Base-by-base conservation (phyloP, 2,113 vertebrate genomes). In the Rousettus leschenaultii region DNA sequence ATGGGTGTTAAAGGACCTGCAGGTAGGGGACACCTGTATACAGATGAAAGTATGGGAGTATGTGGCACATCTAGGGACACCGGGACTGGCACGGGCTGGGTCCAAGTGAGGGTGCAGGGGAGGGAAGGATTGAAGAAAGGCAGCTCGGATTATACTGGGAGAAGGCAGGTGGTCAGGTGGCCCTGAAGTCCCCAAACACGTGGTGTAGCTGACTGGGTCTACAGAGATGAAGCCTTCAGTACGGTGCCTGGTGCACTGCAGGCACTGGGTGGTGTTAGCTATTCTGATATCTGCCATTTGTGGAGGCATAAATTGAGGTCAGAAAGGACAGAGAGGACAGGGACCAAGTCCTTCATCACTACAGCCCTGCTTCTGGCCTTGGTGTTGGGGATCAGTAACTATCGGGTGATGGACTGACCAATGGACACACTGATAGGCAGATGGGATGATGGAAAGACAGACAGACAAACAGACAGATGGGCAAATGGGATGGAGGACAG, bases 241-340 rank as follows among this genome's bases (percentile, higher is more conserved):
- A 4, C 1, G 0, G 28, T 18, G 18, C 70, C 1, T 45, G 55
- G 75, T 7, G 28, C 7, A 4, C 5, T 13, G 24, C 1, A 16
- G 40, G 19, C 53, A 24, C 35, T 43, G 14, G 15, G 7, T 6
- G 9, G 3, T 33, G 9, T 9, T 48, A 55, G 13, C 48, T 65
- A 1, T n/a, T 70, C 73, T 63, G 4, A 24, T 11, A 15, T 33
- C 63, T 2, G 18, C 45, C 22, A 11, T 16, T 77, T n/a, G 57
- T 11, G 40, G 16, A 26, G 19, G 15, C 48, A 38, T 40, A n/a
- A 7, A 43, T 19, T 28, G 55, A 48, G 45, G 33, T 51, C 21
- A 7, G 45, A 53, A 21, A 53, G 35, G 30, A n/a, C 80, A 43
- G 51, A 18, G 16, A 22, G 53, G 26, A 14, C 59, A 61, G 48